These are phyloP conservation scores for Gari tellinella DNA, from an alignment of 2,888 invertebrate genomes.

Conservation along the genomic window DNA sequence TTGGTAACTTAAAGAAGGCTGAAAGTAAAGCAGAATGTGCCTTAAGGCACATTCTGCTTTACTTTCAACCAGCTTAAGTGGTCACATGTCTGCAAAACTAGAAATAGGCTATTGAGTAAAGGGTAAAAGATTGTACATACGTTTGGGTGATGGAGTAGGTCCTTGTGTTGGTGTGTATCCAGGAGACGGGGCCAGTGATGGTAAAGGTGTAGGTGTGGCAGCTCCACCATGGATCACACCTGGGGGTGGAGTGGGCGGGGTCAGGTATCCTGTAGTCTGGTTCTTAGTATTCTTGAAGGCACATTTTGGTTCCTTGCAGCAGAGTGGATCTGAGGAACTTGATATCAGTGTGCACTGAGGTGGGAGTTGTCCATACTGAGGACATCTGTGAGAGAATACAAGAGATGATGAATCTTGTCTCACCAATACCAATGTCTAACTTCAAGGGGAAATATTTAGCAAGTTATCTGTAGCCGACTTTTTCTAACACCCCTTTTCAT, in stretches of 20 bases:
- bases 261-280: slow-evolving; percentile 55
- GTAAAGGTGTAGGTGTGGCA: slow-evolving; percentile 54
- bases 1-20: too few relatives aligned
- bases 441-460: too few relatives aligned
- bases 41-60: too few relatives aligned
- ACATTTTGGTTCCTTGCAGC: slow-evolving; percentile 69
- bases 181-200: slow-evolving; percentile 46
- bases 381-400: slow-evolving; percentile 58
- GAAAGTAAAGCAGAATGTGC: too few relatives aligned
- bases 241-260: slow-evolving; percentile 59
- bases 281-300: slow-evolving; percentile 46
- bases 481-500: too few relatives aligned
- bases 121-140: slow-evolving; percentile 22
- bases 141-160: slow-evolving; percentile 53
- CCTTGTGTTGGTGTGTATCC: slow-evolving; percentile 30
- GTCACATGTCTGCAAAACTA: too few relatives aligned
- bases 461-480: too few relatives aligned
- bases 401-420: too few relatives aligned
- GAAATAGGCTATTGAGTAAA: too few relatives aligned
- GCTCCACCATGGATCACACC: slow-evolving; percentile 60
- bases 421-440: too few relatives aligned
- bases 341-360: slow-evolving; percentile 58
- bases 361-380: slow-evolving; percentile 54
- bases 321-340: slow-evolving; percentile 65
- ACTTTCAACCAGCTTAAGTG: too few relatives aligned